These are phyloP conservation scores for Montipora capricornis DNA, from an alignment of 64 coral and sea anemone species.

Conservation along the genomic window DNA sequence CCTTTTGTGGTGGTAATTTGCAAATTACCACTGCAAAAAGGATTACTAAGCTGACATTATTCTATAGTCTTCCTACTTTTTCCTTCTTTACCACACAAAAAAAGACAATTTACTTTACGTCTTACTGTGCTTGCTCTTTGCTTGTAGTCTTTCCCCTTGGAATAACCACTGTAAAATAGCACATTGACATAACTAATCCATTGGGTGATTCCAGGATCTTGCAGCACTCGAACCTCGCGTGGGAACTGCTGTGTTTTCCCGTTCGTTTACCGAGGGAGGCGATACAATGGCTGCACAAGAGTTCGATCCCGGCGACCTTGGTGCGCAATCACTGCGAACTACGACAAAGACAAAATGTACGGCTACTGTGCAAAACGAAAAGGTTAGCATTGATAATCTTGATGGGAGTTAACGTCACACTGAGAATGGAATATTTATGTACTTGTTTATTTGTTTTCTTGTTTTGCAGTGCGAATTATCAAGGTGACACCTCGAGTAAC, in stretches of 20 bases:
- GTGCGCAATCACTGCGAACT: conserved; percentile 62
- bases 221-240: conserved; percentile 16
- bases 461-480: neutral
- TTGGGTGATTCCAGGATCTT: conserved; percentile 25
- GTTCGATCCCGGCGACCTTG: conserved; percentile 18
- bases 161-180: neutral
- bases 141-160: neutral
- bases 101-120: too few relatives aligned
- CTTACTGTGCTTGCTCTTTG: too few relatives aligned
- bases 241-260: conserved; percentile 67
- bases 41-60: too few relatives aligned
- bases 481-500: neutral
- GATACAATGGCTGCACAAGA: conserved; percentile 41
- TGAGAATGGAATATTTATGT: too few relatives aligned
- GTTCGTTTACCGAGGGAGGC: conserved; percentile 50
- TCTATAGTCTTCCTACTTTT: too few relatives aligned
- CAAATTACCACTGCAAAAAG: too few relatives aligned
- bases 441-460: neutral
- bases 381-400: neutral
- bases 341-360: conserved; percentile 67
- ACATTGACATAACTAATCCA: neutral
- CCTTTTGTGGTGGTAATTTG: too few relatives aligned
- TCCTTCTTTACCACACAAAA: too few relatives aligned
- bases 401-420: too few relatives aligned
- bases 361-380: conserved; percentile 38